Evolutionary conservation across 2,113 vertebrate genomes (phyloP).

Genomic region (Athene cunicularia): DNA sequence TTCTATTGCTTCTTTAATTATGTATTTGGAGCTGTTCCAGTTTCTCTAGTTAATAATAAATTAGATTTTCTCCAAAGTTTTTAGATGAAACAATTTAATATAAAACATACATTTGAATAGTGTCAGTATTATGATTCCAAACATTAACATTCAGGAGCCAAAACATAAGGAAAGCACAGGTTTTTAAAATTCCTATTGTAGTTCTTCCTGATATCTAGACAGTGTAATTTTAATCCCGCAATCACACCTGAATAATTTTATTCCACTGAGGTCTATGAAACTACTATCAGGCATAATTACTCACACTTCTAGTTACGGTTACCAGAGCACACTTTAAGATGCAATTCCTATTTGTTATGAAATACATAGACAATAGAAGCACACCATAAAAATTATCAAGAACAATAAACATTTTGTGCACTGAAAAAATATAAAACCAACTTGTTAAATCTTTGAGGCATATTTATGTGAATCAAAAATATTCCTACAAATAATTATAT

Average conservation of each 20-base stretch:
- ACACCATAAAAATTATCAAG: background rate
- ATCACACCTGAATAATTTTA: background rate
- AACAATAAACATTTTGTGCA: background rate
- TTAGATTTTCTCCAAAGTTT: background rate
- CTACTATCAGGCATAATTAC: background rate
- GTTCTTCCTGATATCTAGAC: background rate
- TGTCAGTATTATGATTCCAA: background rate
- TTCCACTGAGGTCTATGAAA: background rate
- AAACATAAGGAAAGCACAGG: background rate
- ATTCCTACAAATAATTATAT: background rate
- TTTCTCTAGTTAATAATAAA: constrained; percentile 25
- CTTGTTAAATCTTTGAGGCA: background rate
- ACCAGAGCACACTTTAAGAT: background rate
- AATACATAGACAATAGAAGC: background rate
- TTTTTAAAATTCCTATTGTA: background rate
- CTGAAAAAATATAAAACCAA: background rate
- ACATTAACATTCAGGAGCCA: background rate
- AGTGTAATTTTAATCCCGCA: background rate
- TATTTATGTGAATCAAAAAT: background rate
- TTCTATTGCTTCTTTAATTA: constrained; percentile 49
- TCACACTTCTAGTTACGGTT: background rate
- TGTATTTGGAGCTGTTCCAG: constrained; percentile 35
- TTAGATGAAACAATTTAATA: background rate
- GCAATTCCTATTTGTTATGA: background rate
- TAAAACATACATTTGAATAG: background rate